A percentile compares a stretch with the other conserved stretches of the same genome.
Evolutionary conservation across 2,797 vertebrate species (phyloP).

Genomic region (Tapirus indicus): DNA sequence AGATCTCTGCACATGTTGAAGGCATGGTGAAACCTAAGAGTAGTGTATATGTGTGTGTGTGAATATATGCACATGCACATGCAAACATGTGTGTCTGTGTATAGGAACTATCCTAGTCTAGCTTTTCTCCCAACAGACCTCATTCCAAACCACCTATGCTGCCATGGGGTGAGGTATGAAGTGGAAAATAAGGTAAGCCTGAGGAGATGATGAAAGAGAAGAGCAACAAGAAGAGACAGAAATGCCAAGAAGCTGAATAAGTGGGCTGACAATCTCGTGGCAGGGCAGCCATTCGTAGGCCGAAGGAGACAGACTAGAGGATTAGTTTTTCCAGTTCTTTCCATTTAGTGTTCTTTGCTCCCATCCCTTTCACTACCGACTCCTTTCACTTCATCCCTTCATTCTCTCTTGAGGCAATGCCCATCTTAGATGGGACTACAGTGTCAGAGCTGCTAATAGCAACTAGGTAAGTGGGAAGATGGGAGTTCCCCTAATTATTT

Average conservation of each 20-base stretch:
- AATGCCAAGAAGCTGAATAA: not conserved
- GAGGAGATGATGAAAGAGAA: not conserved
- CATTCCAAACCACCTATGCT: not conserved
- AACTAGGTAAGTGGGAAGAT: not conserved
- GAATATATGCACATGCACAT: no score
- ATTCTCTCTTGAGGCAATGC: not conserved
- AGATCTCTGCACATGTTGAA: not conserved
- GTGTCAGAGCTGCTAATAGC: not conserved
- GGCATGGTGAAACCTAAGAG: not conserved
- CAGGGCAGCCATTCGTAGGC: not conserved
- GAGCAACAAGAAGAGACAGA: not conserved
- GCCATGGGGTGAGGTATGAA: not conserved
- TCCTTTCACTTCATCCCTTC: not conserved
- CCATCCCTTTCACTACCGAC: not conserved
- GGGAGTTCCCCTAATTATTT: not conserved
- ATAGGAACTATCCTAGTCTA: not conserved
- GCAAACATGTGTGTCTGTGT: no score
- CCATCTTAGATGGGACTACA: not conserved
- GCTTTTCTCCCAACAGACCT: not conserved
- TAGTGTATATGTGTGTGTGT: not conserved
- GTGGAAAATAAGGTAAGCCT: not conserved
- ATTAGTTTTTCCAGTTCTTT: not conserved
- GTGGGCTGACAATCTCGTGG: not conserved
- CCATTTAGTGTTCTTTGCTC: not conserved
- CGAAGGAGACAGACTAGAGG: not conserved